These are phyloP conservation scores for Candoia aspera DNA, from an alignment of 2,113 vertebrate species.

Conservation along the genomic window DNA sequence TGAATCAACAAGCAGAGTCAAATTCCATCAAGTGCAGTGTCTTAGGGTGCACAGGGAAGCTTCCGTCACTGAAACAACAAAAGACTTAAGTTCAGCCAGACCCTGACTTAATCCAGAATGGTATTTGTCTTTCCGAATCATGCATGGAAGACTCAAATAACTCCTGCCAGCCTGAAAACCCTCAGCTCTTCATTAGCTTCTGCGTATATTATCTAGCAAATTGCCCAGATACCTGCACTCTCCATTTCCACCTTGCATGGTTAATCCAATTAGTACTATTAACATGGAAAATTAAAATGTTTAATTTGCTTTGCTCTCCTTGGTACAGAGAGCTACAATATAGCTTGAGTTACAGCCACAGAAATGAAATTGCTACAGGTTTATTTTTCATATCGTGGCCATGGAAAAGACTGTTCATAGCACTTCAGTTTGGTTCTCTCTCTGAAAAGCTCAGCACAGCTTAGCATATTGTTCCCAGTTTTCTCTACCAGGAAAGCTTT, in stretches of 20 bases:
- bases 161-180: constrained; percentile 23
- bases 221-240: constrained; percentile 47
- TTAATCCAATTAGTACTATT: constrained; percentile 45
- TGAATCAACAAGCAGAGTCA: constrained; percentile 15
- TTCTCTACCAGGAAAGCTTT: neutral
- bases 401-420: neutral
- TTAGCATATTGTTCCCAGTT: neutral
- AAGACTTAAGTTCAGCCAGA: neutral
- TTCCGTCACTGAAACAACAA: neutral
- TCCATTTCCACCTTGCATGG: constrained; percentile 28
- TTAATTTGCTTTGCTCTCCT: constrained; percentile 25
- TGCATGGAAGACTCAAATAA: constrained; percentile 28
- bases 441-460: neutral
- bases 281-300: constrained; percentile 46
- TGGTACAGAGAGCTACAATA: neutral
- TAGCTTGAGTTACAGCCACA: neutral
- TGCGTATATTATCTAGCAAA: constrained; percentile 35
- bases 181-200: neutral
- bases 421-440: neutral
- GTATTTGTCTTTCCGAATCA: constrained; percentile 32
- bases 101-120: neutral
- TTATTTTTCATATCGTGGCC: neutral
- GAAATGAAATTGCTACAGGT: neutral
- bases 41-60: constrained; percentile 27
- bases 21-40: neutral